These are phyloP conservation scores for Diachrysia chrysitis DNA, from an alignment of 2,888 invertebrate genomes.

Conservation along the genomic window DNA sequence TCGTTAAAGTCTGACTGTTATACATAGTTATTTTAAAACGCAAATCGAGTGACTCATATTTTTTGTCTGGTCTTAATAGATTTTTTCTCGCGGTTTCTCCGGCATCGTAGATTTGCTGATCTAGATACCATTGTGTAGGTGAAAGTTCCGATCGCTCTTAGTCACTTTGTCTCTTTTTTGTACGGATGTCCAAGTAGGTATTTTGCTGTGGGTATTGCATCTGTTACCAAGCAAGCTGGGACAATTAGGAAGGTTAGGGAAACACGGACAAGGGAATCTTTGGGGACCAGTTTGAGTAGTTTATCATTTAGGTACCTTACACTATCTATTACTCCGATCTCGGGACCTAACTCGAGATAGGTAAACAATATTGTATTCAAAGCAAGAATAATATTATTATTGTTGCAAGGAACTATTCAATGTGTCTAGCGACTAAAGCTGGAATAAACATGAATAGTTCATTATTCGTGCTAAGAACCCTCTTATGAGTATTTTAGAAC, in stretches of 20 bases:
- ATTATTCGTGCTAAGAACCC: background rate
- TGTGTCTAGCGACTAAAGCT: background rate
- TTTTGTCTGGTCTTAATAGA: constrained; percentile 15
- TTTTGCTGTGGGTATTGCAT: constrained; percentile 33
- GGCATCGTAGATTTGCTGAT: constrained; percentile 14
- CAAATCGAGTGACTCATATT: constrained; percentile 22
- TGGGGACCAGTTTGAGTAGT: constrained; percentile 49
- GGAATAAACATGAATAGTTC: constrained; percentile 3
- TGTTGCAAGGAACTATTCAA: constrained; percentile 1
- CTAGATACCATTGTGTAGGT: constrained; percentile 28
- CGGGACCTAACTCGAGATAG: background rate
- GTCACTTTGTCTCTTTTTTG: constrained; percentile 7
- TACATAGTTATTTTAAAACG: constrained; percentile 16
- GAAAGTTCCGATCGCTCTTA: constrained; percentile 23
- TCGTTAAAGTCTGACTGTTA: constrained; percentile 18
- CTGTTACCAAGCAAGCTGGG: constrained; percentile 48
- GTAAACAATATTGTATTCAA: constrained; percentile 4
- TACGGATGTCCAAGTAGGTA: constrained; percentile 12
- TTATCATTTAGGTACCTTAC: constrained; percentile 57
- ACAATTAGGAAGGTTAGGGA: constrained; percentile 38
- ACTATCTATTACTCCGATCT: constrained; percentile 41
- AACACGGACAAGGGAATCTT: constrained; percentile 42
- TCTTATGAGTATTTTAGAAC: background rate
- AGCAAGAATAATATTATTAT: background rate
- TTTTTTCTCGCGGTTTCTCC: constrained; percentile 32